These are phyloP conservation scores for Silurus glanis DNA, from an alignment of 2,113 vertebrate genomes.

Conservation along the genomic window DNA sequence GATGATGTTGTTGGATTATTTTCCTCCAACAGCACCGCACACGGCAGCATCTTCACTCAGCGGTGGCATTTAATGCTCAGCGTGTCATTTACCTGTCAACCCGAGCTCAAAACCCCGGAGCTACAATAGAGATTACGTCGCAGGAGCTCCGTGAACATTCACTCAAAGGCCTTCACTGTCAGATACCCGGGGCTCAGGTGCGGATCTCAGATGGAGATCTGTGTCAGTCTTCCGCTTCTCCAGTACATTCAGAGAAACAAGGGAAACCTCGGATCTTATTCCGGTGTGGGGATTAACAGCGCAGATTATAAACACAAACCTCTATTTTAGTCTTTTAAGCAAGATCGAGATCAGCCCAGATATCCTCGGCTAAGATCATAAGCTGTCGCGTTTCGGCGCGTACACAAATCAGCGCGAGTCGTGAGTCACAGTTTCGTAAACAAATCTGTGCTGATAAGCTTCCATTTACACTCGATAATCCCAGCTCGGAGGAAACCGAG, in stretches of 20 bases:
- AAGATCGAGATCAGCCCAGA: constrained; percentile 34
- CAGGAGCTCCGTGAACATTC: background rate
- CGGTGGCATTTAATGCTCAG: background rate
- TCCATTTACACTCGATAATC: constrained; percentile 44
- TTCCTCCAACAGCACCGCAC: constrained; percentile 9
- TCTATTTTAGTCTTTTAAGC: constrained; percentile 30
- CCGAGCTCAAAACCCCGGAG: background rate
- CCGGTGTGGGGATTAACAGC: constrained; percentile 24
- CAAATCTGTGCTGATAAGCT: constrained; percentile 47
- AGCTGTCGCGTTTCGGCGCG: constrained; percentile 9
- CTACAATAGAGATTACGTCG: background rate
- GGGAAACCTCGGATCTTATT: background rate
- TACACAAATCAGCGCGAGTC: constrained; percentile 31
- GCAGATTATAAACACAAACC: constrained; percentile 41
- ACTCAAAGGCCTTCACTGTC: background rate
- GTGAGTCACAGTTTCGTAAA: constrained; percentile 39
- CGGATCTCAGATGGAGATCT: constrained; percentile 1
- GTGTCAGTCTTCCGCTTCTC: constrained; percentile 1
- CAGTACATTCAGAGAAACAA: constrained; percentile 4
- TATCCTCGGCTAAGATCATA: constrained; percentile 20
- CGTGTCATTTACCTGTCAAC: background rate
- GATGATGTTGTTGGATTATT: background rate
- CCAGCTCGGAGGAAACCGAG: constrained; percentile 28
- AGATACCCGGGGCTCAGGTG: background rate
- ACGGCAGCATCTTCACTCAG: background rate